A percentile compares a stretch with the other conserved stretches of the same genome.
Evolutionary conservation across 2,113 vertebrate species (phyloP).

Genomic region (Muntiacus muntjak): DNA sequence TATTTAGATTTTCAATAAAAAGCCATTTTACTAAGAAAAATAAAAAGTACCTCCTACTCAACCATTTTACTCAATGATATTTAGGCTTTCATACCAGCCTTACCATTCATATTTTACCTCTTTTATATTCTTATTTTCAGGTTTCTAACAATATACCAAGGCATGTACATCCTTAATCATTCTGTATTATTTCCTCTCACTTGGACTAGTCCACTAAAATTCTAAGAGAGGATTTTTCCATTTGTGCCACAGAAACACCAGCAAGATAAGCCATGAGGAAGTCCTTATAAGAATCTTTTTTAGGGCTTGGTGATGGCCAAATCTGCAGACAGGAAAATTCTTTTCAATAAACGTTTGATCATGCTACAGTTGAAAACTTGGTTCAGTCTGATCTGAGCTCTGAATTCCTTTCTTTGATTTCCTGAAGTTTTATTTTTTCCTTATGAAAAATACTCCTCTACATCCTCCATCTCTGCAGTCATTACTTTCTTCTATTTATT

Average conservation of each 20-base stretch:
- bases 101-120: neutral
- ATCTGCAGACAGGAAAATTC: neutral
- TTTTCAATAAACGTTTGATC: neutral
- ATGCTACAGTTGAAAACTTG: neutral
- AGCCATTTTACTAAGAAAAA: neutral
- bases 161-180: neutral
- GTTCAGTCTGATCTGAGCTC: neutral
- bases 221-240: neutral
- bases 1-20: neutral
- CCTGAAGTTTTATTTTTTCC: neutral
- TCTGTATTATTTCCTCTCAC: neutral
- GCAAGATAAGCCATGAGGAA: neutral
- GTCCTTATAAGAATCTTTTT: neutral
- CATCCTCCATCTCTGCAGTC: neutral
- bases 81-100: neutral
- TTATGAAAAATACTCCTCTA: neutral
- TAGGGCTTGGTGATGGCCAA: neutral
- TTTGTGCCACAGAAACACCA: neutral
- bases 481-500: neutral
- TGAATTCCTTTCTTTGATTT: neutral
- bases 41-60: neutral
- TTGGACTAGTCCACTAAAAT: neutral
- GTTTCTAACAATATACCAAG: neutral
- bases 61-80: neutral
- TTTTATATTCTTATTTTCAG: neutral